Evolutionary conservation across 1,140 invertebrate genomes (phyloP), one percentile per base, ranked within the genome.

Genomic region (Ceratoteleas bidentatus): DNA sequence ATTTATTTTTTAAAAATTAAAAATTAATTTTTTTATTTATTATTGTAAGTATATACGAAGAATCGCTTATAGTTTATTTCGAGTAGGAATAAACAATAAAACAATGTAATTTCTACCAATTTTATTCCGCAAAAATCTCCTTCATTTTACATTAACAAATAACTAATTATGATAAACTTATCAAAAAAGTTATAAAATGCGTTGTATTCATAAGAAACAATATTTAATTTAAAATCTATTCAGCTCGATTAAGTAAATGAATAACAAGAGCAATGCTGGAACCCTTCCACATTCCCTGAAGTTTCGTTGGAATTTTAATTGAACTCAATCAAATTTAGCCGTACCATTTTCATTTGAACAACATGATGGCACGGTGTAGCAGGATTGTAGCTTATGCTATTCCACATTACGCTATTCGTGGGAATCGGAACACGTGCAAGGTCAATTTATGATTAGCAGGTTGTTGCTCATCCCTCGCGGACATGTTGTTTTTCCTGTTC

Each of bases 351-450:
- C 58, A 11, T 58, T 32, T 7, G 24, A 14, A 58, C 11, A 32
- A 70, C 34, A 34, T 6, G 43, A 6, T 49, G 13, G 47, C 50
- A 36, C 13, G 15, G 10, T n/a, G 6, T 24, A 11, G 36, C 36
- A 50, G 40, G 10, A 53, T 54, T 57, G 57, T 0, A 53, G 57
- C 15, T 52, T 33, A 33, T 66, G 53, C 54, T 54, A 52, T 57
- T 15, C 43, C 47, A 56, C 16, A 36, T 62, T 57, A 64, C 13
- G 0, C 40, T 58, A 24, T 66, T 66, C 54, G 61, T 75, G 72
- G 53, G 62, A 75, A 75, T 58, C 65, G 72, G 72, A 75, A 66
- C 61, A 75, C 61, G 54, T 66, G 62, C 72, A 75, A 75, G 72
- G 72, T 75, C 72, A 75, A 75, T 75, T 75, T 66, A 60, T 66